Percentiles rank a stretch among this genome's conserved stretches.
These are phyloP conservation scores for Apodemia mormo DNA, from an alignment of 2,888 invertebrate species.

Conservation along the genomic window DNA sequence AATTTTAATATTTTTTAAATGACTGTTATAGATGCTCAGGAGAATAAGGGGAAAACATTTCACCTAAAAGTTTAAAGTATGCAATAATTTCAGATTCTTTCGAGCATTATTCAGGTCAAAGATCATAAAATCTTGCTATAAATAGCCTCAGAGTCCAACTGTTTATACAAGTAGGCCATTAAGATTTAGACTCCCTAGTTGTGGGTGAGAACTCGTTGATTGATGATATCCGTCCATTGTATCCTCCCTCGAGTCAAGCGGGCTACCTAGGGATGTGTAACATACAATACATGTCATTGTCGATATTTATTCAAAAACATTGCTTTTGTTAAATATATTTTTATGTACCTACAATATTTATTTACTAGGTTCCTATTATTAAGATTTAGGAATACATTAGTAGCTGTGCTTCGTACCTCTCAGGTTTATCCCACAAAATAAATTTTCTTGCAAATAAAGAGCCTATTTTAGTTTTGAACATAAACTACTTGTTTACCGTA, in stretches of 20 bases:
- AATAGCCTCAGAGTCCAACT: conserved; percentile 12
- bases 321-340: no score
- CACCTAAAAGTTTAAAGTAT: neutral
- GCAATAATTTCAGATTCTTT: neutral
- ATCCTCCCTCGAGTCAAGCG: conserved; percentile 28
- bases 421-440: no score
- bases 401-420: no score
- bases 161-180: conserved; percentile 19
- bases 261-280: neutral
- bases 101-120: neutral
- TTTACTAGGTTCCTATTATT: neutral
- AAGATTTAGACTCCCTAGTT: conserved; percentile 31
- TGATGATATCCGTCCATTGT: conserved; percentile 43
- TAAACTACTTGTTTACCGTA: no score
- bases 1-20: no score
- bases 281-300: neutral
- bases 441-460: no score
- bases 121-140: neutral
- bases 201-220: conserved; percentile 41
- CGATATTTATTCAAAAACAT: neutral
- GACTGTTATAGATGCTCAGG: no score
- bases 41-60: no score
- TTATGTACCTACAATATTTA: neutral
- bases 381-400: neutral
- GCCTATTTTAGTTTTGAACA: no score